These are phyloP conservation scores for Gymnocephalus cernua DNA, from an alignment of 2,113 vertebrate species.

Conservation along the genomic window DNA sequence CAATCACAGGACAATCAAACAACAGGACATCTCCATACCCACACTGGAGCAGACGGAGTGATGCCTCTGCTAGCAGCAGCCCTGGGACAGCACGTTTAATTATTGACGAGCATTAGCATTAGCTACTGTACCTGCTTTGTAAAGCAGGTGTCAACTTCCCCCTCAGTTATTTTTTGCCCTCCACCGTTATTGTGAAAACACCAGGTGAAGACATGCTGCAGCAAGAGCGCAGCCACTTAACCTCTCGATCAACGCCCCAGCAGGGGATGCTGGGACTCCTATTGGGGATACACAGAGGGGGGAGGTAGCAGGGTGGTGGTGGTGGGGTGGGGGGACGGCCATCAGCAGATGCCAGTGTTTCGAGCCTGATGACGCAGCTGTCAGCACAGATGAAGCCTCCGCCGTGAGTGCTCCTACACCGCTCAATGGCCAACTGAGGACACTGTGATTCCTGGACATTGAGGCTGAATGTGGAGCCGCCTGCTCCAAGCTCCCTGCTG, in stretches of 20 bases:
- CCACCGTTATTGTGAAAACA: conserved; percentile 70
- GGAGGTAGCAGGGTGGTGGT: not conserved
- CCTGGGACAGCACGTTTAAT: conserved; percentile 58
- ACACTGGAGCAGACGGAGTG: conserved; percentile 45
- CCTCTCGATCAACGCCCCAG: conserved; percentile 38
- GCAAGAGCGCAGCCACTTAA: conserved; percentile 60
- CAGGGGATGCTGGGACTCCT: conserved; percentile 30
- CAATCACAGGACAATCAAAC: conserved; percentile 5
- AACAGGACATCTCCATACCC: conserved; percentile 13
- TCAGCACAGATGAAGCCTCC: conserved; percentile 80
- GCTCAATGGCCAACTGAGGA: conserved; percentile 52
- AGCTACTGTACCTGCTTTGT: conserved; percentile 54
- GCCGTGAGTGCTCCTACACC: conserved; percentile 45
- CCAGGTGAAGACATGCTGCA: conserved; percentile 73
- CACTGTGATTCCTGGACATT: conserved; percentile 52
- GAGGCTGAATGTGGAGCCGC: conserved; percentile 6
- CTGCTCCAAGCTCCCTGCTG: not conserved
- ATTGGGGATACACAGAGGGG: conserved; percentile 13
- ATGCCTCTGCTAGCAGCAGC: conserved; percentile 7
- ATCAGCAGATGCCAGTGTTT: conserved; percentile 79
- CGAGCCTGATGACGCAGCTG: conserved; percentile 78
- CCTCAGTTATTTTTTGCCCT: conserved; percentile 64
- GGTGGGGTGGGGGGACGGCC: not conserved
- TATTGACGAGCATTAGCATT: conserved; percentile 64
- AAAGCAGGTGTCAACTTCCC: conserved; percentile 66